phyloP scores from a whole-genome alignment of 2,888 invertebrate genomes.

The Cordilura impudica region DNA sequence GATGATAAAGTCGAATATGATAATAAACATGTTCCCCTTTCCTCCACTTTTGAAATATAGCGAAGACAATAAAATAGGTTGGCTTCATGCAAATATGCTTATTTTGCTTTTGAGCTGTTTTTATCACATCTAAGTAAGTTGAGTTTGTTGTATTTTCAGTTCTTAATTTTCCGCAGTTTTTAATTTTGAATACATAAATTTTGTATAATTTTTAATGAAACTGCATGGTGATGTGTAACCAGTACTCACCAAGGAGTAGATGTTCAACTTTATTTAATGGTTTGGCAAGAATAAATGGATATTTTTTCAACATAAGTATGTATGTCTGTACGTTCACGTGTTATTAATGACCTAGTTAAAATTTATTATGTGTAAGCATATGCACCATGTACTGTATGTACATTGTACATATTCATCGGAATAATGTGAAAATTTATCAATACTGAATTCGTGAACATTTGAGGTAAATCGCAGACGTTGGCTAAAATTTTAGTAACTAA shows the following conservation, averaged over 20 bases:
- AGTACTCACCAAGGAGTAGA: constrained; percentile 23
- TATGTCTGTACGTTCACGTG: constrained; percentile 8
- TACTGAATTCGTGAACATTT: too few species aligned
- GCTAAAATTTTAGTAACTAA: too few species aligned
- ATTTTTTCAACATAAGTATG: not conserved
- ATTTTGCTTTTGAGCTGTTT: constrained; percentile 31
- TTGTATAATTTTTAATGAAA: constrained; percentile 58
- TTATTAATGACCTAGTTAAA: constrained; percentile 55
- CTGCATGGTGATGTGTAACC: constrained; percentile 47
- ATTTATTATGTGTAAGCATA: too few species aligned
- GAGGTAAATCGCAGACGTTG: too few species aligned
- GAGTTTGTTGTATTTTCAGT: constrained; percentile 9
- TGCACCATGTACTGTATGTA: too few species aligned
- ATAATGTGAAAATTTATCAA: too few species aligned
- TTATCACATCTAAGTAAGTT: constrained; percentile 29
- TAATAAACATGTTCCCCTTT: constrained; percentile 38
- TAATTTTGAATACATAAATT: constrained; percentile 58
- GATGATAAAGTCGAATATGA: constrained; percentile 9
- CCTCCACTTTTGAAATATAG: not conserved
- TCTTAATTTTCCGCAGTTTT: constrained; percentile 50
- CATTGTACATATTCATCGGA: too few species aligned
- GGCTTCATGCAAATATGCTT: constrained; percentile 38
- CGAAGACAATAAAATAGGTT: constrained; percentile 40
- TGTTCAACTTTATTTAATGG: constrained; percentile 50
- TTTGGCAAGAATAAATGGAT: constrained; percentile 15